A percentile compares a stretch with the other conserved stretches of the same genome.
phyloP scores from a whole-genome alignment of 1,140 invertebrate genomes.

The Eumeta japonica region DNA sequence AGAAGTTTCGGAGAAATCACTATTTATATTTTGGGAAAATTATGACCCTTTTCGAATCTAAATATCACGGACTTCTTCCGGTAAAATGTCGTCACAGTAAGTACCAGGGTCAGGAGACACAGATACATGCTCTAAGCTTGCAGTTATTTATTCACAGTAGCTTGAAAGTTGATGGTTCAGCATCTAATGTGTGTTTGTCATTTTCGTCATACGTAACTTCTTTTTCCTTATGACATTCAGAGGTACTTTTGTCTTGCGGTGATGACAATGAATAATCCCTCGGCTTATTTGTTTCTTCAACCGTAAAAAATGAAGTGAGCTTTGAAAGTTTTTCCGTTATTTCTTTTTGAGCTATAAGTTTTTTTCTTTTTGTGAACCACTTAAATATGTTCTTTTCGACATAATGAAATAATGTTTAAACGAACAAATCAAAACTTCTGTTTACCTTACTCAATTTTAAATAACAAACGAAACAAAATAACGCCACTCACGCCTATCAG shows the following conservation, averaged over 20 bases:
- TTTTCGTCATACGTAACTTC: slow-evolving; percentile 8
- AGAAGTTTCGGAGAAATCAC: slow-evolving; percentile 12
- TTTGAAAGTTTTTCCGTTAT: slow-evolving; percentile 10
- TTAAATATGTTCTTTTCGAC: too few relatives aligned
- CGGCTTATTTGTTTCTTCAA: not conserved
- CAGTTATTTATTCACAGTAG: slow-evolving; percentile 5
- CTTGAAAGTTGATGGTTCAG: slow-evolving; percentile 7
- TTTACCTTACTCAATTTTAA: not conserved
- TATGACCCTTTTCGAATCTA: slow-evolving; percentile 13
- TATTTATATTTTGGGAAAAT: slow-evolving; percentile 13
- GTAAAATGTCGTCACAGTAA: slow-evolving; percentile 13
- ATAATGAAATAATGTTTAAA: too few relatives aligned
- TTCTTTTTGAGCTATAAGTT: too few relatives aligned
- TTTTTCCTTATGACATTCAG: slow-evolving; percentile 5
- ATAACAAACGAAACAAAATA: too few relatives aligned
- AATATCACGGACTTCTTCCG: slow-evolving; percentile 13
- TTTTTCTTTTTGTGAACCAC: too few relatives aligned
- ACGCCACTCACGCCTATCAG: slow-evolving; percentile 5
- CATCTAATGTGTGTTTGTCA: slow-evolving; percentile 9
- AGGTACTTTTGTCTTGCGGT: slow-evolving; percentile 5
- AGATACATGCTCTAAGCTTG: slow-evolving; percentile 6
- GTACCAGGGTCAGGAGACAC: slow-evolving; percentile 11
- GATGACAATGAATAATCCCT: slow-evolving; percentile 1
- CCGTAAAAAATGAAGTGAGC: slow-evolving; percentile 6
- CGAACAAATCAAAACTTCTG: not conserved